Base-by-base conservation (phyloP, 37 sponge, comb jelly and placozoan genomes). In the Theonella swinhoei region DNA sequence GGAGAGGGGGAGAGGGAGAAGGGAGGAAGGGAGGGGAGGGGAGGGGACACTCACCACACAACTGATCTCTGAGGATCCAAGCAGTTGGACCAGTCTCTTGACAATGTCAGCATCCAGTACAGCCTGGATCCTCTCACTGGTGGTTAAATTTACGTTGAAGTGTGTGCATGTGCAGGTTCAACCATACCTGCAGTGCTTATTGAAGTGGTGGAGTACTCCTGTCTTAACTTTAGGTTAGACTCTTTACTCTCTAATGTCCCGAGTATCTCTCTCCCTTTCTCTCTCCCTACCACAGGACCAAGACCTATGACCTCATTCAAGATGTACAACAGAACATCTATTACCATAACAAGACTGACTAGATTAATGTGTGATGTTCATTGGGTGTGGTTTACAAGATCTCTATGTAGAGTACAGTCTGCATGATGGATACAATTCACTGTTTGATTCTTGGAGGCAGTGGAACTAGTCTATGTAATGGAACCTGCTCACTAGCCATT, bases 101-200 rank as follows among this genome's bases (percentile, higher is more conserved):
- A 85, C 42, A 24, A 90, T 77, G 26, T 78, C 88, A 39, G 70
- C 22, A 30, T 83, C 82, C 38, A 93, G 39, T 30, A 93, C 96
- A 39, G 88, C 83, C 73, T 93, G 87, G 17, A 98, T 96, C 8
- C 95, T 80, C 11, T 98, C 97, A 39, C 86, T 88, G 74, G 66
- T 88, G 23, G 96, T 93, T 64, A 96, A 96, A 42, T 96, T 98
- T 2, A 98, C 61, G 68, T 96, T 94, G 33, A 91, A 90, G 54
- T 47, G 54, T 47, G 54, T 47, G 54, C 14, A 14, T 47, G 54
- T 47, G 54, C 14, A 14, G 7, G 54, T 47, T 14, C 54, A n/a
- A n/a, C n/a, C n/a, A n/a, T n/a, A n/a, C n/a, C n/a, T n/a, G n/a
- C n/a, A n/a, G n/a, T n/a, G n/a, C n/a, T 90, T 23, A 70, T 87